phyloP scores from a whole-genome alignment of 1,140 invertebrate species.

The Oryzaephilus surinamensis region DNA sequence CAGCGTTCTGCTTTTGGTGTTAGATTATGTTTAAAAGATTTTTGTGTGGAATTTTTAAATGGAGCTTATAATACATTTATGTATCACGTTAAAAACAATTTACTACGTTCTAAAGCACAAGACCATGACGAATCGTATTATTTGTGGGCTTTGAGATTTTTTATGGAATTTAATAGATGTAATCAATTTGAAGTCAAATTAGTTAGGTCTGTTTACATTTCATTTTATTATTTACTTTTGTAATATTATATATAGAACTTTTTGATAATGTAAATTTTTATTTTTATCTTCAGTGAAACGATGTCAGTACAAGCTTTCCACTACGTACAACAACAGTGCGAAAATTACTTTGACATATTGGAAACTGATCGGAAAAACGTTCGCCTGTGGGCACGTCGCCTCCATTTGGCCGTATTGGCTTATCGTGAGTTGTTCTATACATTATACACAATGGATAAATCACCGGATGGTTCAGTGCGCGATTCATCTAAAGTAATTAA shows the following conservation, averaged over 20 bases:
- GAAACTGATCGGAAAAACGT: constrained; percentile 76
- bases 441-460: constrained; percentile 69
- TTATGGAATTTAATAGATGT: constrained; percentile 93
- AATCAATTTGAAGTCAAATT: constrained; percentile 77
- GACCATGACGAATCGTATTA: constrained; percentile 85
- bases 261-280: constrained; percentile 11
- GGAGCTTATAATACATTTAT: constrained; percentile 88
- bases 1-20: constrained; percentile 70
- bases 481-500: constrained; percentile 77
- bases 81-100: constrained; percentile 61
- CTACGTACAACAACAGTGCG: constrained; percentile 85
- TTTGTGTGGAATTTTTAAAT: constrained; percentile 86
- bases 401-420: constrained; percentile 64
- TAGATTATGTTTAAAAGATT: constrained; percentile 82
- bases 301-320: constrained; percentile 85
- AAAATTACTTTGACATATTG: constrained; percentile 83
- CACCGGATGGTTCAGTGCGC: constrained; percentile 51
- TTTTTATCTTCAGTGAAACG: constrained; percentile 59
- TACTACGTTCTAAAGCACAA: constrained; percentile 50
- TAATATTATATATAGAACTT: background rate
- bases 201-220: constrained; percentile 56
- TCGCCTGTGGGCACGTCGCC: constrained; percentile 66
- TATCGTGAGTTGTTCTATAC: constrained; percentile 65
- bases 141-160: constrained; percentile 88
- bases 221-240: constrained; percentile 13